These are phyloP conservation scores for Cricetomys ansorgei DNA, from an alignment of 2,113 vertebrate species.

Conservation along the genomic window DNA sequence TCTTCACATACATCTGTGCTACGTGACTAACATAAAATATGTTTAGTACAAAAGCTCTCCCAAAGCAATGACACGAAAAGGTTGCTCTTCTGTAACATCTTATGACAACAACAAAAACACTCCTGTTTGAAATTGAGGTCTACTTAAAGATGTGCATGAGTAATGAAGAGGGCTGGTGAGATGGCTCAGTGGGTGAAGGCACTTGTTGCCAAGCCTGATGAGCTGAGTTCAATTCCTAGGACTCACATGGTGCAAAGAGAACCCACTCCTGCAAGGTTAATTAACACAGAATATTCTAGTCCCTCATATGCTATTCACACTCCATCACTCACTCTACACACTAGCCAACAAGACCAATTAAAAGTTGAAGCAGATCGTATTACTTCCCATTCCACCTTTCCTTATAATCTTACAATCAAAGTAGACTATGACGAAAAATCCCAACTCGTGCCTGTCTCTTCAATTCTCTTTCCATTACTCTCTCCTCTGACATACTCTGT, in stretches of 20 bases:
- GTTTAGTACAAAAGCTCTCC: background rate
- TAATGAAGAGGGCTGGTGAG: background rate
- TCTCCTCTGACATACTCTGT: background rate
- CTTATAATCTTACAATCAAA: conserved; percentile 30
- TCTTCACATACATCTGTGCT: background rate
- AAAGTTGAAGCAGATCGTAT: conserved; percentile 29
- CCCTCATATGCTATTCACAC: background rate
- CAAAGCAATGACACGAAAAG: background rate
- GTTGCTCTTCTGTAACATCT: background rate
- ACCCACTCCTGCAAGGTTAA: conserved; percentile 6
- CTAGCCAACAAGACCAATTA: background rate
- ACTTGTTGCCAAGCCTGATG: background rate
- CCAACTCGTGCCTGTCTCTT: background rate
- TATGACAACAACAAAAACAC: background rate
- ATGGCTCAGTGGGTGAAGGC: background rate
- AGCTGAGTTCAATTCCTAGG: background rate
- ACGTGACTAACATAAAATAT: conserved; percentile 2
- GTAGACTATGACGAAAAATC: background rate
- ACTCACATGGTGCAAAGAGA: background rate
- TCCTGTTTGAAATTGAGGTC: conserved; percentile 15
- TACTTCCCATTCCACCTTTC: conserved; percentile 25
- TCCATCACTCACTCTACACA: background rate
- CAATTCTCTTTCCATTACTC: background rate
- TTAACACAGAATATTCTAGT: background rate
- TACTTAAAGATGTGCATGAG: conserved; percentile 34